phyloP scores from a whole-genome alignment of 2,797 vertebrate species.

The Hippoglossus hippoglossus region DNA sequence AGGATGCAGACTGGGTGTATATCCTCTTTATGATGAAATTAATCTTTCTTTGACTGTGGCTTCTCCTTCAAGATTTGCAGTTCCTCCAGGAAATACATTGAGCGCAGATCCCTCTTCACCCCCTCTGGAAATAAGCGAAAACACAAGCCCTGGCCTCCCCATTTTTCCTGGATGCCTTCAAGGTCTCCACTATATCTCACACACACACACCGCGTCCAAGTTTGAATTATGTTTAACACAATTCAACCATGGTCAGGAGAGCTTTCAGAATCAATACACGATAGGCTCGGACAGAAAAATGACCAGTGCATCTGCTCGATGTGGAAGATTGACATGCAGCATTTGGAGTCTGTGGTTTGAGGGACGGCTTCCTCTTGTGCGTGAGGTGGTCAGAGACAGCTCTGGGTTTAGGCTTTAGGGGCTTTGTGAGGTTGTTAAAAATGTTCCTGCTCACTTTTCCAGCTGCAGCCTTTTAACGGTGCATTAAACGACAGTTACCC shows the following conservation, averaged over 20 bases:
- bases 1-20: slow-evolving; percentile 40
- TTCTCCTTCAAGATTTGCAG: slow-evolving; percentile 64
- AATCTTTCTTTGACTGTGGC: slow-evolving; percentile 58
- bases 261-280: slow-evolving; percentile 55
- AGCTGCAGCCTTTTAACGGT: slow-evolving; percentile 80
- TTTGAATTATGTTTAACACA: slow-evolving; percentile 53
- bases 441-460: slow-evolving; percentile 82
- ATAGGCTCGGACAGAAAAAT: slow-evolving; percentile 35
- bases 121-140: slow-evolving; percentile 56
- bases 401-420: slow-evolving; percentile 72
- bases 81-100: slow-evolving; percentile 60
- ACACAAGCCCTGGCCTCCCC: slow-evolving; percentile 59
- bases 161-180: slow-evolving; percentile 54
- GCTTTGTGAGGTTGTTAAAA: slow-evolving; percentile 81
- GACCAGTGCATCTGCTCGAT: slow-evolving; percentile 28
- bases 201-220: slow-evolving; percentile 20
- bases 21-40: slow-evolving; percentile 67
- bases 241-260: slow-evolving; percentile 40
- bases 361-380: slow-evolving; percentile 63
- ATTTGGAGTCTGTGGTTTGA: slow-evolving; percentile 64
- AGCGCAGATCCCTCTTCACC: slow-evolving; percentile 24
- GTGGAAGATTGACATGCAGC: slow-evolving; percentile 61
- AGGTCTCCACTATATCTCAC: slow-evolving; percentile 65
- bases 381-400: slow-evolving; percentile 72
- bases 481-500: slow-evolving; percentile 77